These are phyloP conservation scores for Oryzias javanicus DNA, from an alignment of 2,113 vertebrate species.

Conservation along the genomic window DNA sequence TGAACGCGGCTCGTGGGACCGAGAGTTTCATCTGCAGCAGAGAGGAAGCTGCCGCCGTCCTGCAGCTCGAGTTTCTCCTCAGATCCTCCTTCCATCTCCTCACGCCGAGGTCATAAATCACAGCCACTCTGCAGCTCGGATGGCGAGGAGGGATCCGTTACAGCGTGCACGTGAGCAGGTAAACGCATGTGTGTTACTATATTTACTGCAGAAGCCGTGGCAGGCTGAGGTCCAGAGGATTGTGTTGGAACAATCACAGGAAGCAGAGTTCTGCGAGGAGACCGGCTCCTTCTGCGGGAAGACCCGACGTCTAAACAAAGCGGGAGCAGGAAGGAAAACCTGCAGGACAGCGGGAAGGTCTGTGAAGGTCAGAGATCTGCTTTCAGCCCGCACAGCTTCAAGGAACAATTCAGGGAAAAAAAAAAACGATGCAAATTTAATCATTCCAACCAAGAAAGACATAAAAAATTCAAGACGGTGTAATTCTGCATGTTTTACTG, in stretches of 20 bases:
- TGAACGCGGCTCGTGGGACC: not conserved
- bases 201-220: slow-evolving; percentile 45
- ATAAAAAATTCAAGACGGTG: slow-evolving; percentile 6
- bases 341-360: not conserved
- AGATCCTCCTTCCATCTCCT: not conserved
- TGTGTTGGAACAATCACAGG: slow-evolving; percentile 61
- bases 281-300: slow-evolving; percentile 21
- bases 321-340: not conserved
- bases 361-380: no score
- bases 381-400: no score
- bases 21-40: not conserved
- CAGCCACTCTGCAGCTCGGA: slow-evolving; percentile 23
- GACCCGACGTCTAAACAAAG: slow-evolving; percentile 19
- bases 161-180: slow-evolving; percentile 11
- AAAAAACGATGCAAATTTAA: not conserved
- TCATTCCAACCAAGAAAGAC: not conserved
- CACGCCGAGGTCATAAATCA: slow-evolving; percentile 49
- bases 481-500: slow-evolving; percentile 16
- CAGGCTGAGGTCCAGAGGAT: slow-evolving; percentile 9
- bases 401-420: not conserved
- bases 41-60: not conserved
- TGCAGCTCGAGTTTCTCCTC: slow-evolving; percentile 22
- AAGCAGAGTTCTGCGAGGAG: slow-evolving; percentile 27
- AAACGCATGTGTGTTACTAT: slow-evolving; percentile 10
- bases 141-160: slow-evolving; percentile 18